phyloP scores from a whole-genome alignment of 1,140 invertebrate species.

The Araneus ventricosus region DNA sequence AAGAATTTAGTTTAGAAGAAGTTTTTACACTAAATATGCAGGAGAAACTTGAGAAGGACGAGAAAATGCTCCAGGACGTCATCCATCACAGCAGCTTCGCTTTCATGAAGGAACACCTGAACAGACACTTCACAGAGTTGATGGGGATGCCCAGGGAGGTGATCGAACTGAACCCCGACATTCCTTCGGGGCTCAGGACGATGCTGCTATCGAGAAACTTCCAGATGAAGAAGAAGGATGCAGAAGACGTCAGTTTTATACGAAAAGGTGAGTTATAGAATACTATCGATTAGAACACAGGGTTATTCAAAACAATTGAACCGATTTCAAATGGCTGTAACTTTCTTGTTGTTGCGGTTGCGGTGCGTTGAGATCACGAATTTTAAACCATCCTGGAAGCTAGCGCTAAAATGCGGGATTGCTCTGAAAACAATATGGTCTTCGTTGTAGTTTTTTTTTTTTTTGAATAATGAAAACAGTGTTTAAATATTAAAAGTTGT shows the following conservation, averaged over 20 bases:
- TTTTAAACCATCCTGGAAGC: too few relatives aligned
- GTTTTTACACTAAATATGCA: background rate
- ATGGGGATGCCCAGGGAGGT: background rate
- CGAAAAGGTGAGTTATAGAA: background rate
- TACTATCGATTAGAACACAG: too few relatives aligned
- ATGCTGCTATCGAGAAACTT: background rate
- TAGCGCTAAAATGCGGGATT: too few relatives aligned
- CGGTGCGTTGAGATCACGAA: too few relatives aligned
- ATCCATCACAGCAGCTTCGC: conserved; percentile 30
- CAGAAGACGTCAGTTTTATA: background rate
- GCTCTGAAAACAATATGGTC: too few relatives aligned
- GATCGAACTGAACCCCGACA: conserved; percentile 4
- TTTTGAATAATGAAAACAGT: too few relatives aligned
- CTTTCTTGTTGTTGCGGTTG: too few relatives aligned
- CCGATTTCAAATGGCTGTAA: too few relatives aligned
- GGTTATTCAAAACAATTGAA: too few relatives aligned
- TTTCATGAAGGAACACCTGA: conserved; percentile 46
- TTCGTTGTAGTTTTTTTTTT: too few relatives aligned
- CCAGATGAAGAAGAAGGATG: background rate
- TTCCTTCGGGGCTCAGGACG: background rate
- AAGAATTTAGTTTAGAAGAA: too few relatives aligned
- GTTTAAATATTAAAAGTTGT: too few relatives aligned
- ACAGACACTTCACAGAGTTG: conserved; percentile 9
- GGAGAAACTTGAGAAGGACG: conserved; percentile 5
- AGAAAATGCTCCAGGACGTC: conserved; percentile 21